phyloP scores from a whole-genome alignment of 2,113 vertebrate genomes.

The Heptranchias perlo region DNA sequence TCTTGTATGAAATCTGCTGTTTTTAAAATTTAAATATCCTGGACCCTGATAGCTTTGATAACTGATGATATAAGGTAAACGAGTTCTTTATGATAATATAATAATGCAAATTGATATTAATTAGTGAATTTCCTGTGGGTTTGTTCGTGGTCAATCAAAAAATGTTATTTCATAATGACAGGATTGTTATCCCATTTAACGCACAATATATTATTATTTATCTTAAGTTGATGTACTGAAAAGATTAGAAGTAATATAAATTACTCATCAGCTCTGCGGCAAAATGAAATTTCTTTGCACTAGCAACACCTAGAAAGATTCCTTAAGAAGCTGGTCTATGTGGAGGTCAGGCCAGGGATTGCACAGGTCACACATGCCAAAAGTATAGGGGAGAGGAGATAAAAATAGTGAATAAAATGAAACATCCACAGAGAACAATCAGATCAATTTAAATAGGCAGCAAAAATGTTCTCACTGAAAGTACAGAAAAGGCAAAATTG shows the following conservation, averaged over 20 bases:
- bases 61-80: not conserved
- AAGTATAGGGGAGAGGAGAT: not conserved
- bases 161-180: not conserved
- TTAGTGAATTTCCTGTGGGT: not conserved
- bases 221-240: not conserved
- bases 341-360: not conserved
- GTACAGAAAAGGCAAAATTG: not conserved
- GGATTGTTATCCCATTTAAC: not conserved
- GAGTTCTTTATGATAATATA: not conserved
- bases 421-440: not conserved
- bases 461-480: not conserved
- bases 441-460: not conserved
- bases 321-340: not conserved
- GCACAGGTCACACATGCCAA: not conserved
- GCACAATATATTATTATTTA: not conserved
- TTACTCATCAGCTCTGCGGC: not conserved
- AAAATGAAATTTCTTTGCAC: not conserved
- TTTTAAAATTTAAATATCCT: not conserved
- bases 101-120: not conserved
- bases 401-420: not conserved
- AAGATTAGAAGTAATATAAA: not conserved
- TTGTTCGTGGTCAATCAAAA: not conserved
- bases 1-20: not conserved
- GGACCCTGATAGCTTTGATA: not conserved
- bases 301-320: not conserved